Percentiles rank a stretch among this genome's conserved stretches.
These are phyloP conservation scores for Ataeniobius toweri DNA, from an alignment of 2,797 vertebrate species.

Conservation along the genomic window DNA sequence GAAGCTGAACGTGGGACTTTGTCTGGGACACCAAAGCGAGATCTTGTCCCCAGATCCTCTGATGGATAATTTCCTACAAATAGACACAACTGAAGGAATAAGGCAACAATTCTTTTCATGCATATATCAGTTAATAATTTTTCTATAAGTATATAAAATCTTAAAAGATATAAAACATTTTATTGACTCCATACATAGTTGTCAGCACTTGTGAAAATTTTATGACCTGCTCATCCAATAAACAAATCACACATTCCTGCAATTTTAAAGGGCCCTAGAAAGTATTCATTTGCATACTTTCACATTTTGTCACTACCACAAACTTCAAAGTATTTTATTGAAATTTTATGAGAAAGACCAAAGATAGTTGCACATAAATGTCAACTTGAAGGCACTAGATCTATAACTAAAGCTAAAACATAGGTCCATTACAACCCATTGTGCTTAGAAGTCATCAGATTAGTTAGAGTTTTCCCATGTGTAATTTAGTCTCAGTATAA, in stretches of 20 bases:
- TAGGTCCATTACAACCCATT: too few species aligned
- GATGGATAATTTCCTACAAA: constrained; percentile 77
- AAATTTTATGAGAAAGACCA: background rate
- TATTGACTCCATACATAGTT: background rate
- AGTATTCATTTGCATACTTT: background rate
- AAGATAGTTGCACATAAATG: background rate
- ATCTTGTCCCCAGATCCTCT: constrained; percentile 70
- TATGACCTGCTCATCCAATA: background rate
- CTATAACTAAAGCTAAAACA: background rate
- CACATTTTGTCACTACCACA: background rate
- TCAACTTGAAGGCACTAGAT: background rate
- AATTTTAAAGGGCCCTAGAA: background rate
- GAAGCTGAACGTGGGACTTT: fast-evolving
- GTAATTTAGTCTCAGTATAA: too few species aligned
- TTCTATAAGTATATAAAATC: background rate
- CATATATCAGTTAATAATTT: background rate
- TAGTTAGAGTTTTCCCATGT: too few species aligned
- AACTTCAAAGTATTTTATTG: background rate
- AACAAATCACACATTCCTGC: background rate
- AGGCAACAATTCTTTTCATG: background rate
- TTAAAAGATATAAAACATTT: background rate
- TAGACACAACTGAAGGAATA: constrained; percentile 9
- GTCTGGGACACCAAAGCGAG: constrained; percentile 59
- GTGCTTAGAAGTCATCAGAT: too few species aligned
- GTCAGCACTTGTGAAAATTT: background rate